phyloP scores from a whole-genome alignment of 2,113 vertebrate genomes.

The Gallinago undulata region DNA sequence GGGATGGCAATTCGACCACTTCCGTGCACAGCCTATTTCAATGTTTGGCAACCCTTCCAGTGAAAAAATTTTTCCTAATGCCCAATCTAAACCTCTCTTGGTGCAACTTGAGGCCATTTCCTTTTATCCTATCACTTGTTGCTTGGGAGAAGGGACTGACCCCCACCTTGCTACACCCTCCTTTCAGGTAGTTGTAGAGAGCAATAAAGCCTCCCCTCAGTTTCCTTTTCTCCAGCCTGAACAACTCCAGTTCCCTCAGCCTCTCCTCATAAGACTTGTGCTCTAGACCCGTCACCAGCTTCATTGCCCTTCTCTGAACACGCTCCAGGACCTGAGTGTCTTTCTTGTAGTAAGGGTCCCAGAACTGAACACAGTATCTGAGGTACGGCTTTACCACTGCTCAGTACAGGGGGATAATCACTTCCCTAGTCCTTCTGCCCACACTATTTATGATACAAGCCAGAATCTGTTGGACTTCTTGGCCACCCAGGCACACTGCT shows the following conservation, averaged over 20 bases:
- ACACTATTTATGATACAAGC: neutral
- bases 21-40: neutral
- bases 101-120: neutral
- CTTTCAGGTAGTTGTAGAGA: neutral
- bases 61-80: neutral
- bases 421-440: neutral
- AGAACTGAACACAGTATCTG: neutral
- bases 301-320: neutral
- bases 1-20: neutral
- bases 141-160: neutral
- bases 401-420: neutral
- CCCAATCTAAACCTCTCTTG: neutral
- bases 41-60: neutral
- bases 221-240: neutral
- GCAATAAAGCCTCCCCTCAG: neutral
- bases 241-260: neutral
- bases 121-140: neutral
- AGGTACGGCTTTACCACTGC: neutral
- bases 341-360: neutral
- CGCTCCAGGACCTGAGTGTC: neutral
- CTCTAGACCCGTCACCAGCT: neutral
- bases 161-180: neutral
- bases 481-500: neutral
- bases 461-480: neutral
- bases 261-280: neutral